phyloP scores from a whole-genome alignment of 64 coral and sea anemone species.

The Pocillopora verrucosa region DNA sequence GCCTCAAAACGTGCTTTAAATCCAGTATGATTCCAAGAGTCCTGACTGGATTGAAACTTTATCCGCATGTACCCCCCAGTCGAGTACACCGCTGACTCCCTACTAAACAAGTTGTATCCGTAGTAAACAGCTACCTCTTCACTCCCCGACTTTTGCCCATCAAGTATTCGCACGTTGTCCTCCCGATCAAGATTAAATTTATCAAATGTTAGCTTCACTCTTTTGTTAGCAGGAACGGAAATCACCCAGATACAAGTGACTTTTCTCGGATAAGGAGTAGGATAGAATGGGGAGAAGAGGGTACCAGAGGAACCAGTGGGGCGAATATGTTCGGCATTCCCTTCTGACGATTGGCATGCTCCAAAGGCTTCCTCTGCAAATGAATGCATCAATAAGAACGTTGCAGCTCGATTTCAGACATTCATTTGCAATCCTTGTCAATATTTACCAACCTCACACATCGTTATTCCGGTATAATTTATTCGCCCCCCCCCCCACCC shows the following conservation, averaged over 20 bases:
- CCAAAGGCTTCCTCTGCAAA: neutral
- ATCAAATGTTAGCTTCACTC: neutral
- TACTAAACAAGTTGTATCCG: neutral
- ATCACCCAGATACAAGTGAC: neutral
- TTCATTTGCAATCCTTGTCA: neutral
- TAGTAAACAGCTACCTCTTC: too few relatives aligned
- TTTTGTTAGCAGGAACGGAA: neutral
- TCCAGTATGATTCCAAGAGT: neutral
- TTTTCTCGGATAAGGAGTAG: neutral
- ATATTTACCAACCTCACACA: too few relatives aligned
- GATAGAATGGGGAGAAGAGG: neutral
- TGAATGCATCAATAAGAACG: neutral
- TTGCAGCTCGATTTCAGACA: neutral
- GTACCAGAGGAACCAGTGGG: neutral
- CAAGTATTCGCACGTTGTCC: constrained; percentile 35
- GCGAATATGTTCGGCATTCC: neutral
- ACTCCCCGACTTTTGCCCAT: neutral
- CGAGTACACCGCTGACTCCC: neutral
- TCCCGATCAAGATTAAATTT: neutral
- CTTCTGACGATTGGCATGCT: neutral
- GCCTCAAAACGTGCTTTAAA: constrained; percentile 17
- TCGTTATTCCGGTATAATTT: too few relatives aligned
- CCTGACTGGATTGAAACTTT: neutral
- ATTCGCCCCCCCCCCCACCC: too few relatives aligned
- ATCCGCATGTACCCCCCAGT: neutral